Evolutionary conservation across 2,113 vertebrate species (phyloP).

Genomic region (Leptobrachium ailaonicum): DNA sequence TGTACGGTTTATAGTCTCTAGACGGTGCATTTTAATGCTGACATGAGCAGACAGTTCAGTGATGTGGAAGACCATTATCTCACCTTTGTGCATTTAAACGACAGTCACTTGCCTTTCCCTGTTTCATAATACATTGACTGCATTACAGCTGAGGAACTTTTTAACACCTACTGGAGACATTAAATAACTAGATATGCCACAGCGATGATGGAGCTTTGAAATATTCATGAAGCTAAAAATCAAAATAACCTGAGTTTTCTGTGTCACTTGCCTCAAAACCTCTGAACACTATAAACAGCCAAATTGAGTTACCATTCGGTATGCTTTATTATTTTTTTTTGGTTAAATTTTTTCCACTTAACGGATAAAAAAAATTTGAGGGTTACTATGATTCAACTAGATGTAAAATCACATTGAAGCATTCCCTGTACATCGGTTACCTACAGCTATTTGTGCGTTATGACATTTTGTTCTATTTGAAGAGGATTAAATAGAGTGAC

Average conservation of each 20-base stretch:
- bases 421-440: too few relatives aligned
- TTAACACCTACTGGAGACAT: slow-evolving; percentile 72
- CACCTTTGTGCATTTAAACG: slow-evolving; percentile 81
- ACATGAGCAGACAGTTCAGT: slow-evolving; percentile 78
- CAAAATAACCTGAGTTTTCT: slow-evolving; percentile 45
- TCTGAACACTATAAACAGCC: slow-evolving; percentile 20
- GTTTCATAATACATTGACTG: slow-evolving; percentile 79
- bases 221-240: slow-evolving; percentile 62
- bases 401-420: too few relatives aligned
- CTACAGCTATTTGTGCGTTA: too few relatives aligned
- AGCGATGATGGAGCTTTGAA: slow-evolving; percentile 66
- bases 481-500: too few relatives aligned
- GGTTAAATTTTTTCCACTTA: too few relatives aligned
- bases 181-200: slow-evolving; percentile 59
- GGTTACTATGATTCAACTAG: too few relatives aligned
- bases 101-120: slow-evolving; percentile 71
- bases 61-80: slow-evolving; percentile 84
- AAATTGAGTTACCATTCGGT: slow-evolving; percentile 4
- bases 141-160: slow-evolving; percentile 73
- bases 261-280: slow-evolving; percentile 29
- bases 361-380: too few relatives aligned
- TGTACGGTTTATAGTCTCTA: slow-evolving; percentile 68
- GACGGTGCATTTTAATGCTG: slow-evolving; percentile 69
- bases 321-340: too few relatives aligned
- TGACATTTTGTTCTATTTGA: too few relatives aligned